phyloP scores from a whole-genome alignment of 2,113 vertebrate species.

The Dromas ardeola region DNA sequence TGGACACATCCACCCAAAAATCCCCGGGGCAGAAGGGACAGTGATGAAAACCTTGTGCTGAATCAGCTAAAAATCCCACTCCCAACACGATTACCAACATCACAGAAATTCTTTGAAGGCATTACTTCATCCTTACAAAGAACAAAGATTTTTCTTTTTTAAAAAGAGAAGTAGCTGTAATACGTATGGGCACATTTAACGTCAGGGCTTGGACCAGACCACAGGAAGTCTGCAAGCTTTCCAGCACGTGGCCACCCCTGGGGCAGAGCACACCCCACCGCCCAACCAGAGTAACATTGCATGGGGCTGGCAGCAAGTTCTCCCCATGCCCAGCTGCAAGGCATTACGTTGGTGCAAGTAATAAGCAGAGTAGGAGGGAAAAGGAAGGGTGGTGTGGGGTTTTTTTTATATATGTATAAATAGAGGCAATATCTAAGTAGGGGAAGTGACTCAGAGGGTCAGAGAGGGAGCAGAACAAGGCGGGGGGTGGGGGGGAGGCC shows the following conservation, averaged over 20 bases:
- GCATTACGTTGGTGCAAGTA: background rate
- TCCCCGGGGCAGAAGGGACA: background rate
- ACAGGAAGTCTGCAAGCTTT: background rate
- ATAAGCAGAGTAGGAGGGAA: background rate
- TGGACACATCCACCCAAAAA: background rate
- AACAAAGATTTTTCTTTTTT: background rate
- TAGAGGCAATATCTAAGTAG: slow-evolving; percentile 51
- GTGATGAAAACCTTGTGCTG: background rate
- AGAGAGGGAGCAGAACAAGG: background rate
- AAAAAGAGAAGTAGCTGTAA: background rate
- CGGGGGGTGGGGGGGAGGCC: background rate
- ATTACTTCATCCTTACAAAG: slow-evolving; percentile 9
- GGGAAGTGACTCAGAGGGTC: slow-evolving; percentile 60
- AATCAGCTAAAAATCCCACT: background rate
- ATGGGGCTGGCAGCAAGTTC: background rate
- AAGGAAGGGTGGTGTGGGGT: background rate
- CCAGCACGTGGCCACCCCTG: background rate
- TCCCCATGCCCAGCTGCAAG: background rate
- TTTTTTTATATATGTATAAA: background rate
- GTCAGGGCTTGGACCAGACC: background rate
- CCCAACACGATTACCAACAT: background rate
- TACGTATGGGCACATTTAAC: background rate
- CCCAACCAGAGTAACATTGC: background rate
- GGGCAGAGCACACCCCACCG: background rate
- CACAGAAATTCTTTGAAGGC: background rate